Evolutionary conservation across 1,140 invertebrate species (phyloP).

Genomic region (Brachionus koreanus): DNA sequence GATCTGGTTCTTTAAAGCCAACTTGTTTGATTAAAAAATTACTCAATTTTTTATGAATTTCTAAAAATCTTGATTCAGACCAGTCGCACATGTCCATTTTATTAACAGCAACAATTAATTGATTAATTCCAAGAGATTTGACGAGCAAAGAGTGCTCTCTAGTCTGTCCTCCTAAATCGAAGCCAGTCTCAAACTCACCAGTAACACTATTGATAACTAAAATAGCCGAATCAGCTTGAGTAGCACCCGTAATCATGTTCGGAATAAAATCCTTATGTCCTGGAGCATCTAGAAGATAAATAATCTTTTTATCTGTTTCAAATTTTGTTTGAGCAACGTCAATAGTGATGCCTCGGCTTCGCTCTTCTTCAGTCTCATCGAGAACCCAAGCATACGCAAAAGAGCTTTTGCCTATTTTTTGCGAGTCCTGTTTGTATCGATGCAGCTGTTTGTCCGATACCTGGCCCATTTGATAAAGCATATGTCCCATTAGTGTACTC

Average conservation of each 20-base stretch:
- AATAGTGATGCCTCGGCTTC: conserved; percentile 87
- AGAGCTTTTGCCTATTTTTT: conserved; percentile 93
- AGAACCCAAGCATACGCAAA: conserved; percentile 98
- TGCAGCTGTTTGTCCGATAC: conserved; percentile 86
- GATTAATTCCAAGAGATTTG: conserved; percentile 77
- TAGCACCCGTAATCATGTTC: conserved; percentile 92
- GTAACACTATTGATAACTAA: conserved; percentile 86
- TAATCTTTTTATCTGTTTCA: conserved; percentile 69
- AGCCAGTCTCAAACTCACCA: conserved; percentile 98
- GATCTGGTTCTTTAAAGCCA: conserved; percentile 82
- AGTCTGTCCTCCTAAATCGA: conserved; percentile 93
- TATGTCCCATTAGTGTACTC: conserved; percentile 91
- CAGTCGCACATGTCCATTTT: conserved; percentile 63
- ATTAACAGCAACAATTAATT: conserved; percentile 66
- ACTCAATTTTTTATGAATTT: conserved; percentile 78
- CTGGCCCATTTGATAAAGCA: conserved; percentile 79
- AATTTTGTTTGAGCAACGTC: conserved; percentile 89
- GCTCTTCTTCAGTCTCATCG: conserved; percentile 97
- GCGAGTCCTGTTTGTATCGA: conserved; percentile 95
- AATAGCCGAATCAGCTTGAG: conserved; percentile 91
- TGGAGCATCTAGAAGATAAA: conserved; percentile 85
- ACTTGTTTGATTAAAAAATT: conserved; percentile 81
- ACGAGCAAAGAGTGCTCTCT: conserved; percentile 91
- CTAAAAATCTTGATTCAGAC: conserved; percentile 71
- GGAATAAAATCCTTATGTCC: conserved; percentile 97